Evolutionary conservation across 1,140 invertebrate genomes (phyloP), one percentile per base, ranked within the genome.

Genomic region (Hyles euphorbiae): DNA sequence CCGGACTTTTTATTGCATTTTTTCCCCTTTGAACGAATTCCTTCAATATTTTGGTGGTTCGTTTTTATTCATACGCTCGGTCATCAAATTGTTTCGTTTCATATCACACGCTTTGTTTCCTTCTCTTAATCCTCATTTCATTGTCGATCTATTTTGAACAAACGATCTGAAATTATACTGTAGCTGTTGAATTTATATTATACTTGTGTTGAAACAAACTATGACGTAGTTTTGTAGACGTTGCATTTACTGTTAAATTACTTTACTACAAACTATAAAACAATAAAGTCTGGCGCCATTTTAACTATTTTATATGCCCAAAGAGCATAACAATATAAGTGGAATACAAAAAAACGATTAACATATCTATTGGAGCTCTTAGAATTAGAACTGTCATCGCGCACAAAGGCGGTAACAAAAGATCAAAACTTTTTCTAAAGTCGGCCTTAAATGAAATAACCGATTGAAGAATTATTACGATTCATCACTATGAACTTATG

Each of bases 11-110:
- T 87, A 87, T 88, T 88, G 83, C 86, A 87, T 87, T 87, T 86
- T 84, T 88, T 86, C 81, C 82, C 86, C 85, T 87, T 86, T 88
- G 83, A 84, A 84, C 79, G 83, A 78, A 88, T 88, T 88, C 85
- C 81, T 87, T 87, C 85, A 88, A 88, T 88, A 87, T 87, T 88
- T 87, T 75, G 78, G 74, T 76, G 76, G 77, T 85, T 83, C 75
- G 80, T 83, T 87, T 84, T 86, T 82, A 84, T 85, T 86, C 80
- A 83, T 84, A 81, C 74, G 78, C 72, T 68, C 81, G 77, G 72
- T 76, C 76, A 78, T 83, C 72, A 81, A 81, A 86, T 86, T 88
- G 81, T 85, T 86, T 83, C 76, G 76, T 70, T 81, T 80, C 72
- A 76, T 81, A 80, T 78, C 74, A 67, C 68, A 63, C 61, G 69